Conservation (phyloP, 2,888 invertebrate genomes). For the Drosophila anceps region DNA sequence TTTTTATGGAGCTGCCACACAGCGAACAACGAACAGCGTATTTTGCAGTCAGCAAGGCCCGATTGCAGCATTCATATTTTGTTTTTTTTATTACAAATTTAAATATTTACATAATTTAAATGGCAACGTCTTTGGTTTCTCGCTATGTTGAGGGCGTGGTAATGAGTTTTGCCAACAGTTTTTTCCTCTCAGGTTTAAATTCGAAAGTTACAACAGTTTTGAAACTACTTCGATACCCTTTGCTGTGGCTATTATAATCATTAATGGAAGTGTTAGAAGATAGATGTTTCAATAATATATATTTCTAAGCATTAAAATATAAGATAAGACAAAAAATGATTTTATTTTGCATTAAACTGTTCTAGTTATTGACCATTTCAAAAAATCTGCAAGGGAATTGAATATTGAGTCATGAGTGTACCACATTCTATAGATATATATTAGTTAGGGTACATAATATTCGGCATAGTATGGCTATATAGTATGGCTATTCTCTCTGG, state of each 20-base stretch:
- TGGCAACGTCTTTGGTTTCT: conserved; percentile 17
- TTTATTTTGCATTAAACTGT: no score
- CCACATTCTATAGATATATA: neutral
- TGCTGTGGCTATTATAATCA: neutral
- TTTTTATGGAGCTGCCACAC: no score
- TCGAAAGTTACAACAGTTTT: neutral
- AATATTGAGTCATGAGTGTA: neutral
- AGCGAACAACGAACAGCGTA: neutral
- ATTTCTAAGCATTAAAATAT: no score
- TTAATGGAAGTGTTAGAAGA: neutral
- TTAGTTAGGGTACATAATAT: neutral
- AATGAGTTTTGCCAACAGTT: conserved; percentile 7
- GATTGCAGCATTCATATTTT: neutral
- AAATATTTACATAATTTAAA: conserved; percentile 9
- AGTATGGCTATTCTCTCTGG: neutral
- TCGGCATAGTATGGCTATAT: no score
- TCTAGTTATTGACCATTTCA: neutral
- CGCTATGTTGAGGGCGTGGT: conserved; percentile 55
- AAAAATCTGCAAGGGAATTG: neutral
- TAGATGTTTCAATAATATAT: no score
- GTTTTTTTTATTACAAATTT: no score
- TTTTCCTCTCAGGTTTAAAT: neutral
- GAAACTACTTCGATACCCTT: neutral
- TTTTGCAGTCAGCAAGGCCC: neutral
- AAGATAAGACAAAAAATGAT: no score